A percentile compares a stretch with the other conserved stretches of the same genome.
These are phyloP conservation scores for Siniperca scherzeri DNA, from an alignment of 2,797 vertebrate species.

Conservation along the genomic window DNA sequence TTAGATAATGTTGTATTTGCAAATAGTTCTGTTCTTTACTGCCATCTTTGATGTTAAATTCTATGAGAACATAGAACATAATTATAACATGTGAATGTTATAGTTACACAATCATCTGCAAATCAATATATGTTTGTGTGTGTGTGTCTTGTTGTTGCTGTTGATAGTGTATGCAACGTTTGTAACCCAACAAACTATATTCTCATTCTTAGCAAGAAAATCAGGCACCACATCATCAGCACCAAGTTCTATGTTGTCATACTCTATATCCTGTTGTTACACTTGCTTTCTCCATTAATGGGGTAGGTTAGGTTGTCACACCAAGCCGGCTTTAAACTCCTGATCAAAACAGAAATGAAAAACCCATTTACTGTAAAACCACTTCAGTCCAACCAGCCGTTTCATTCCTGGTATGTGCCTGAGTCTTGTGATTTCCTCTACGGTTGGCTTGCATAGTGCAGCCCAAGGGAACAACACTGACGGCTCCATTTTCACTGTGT, in stretches of 20 bases:
- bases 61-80: no score
- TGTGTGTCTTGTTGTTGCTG: background rate
- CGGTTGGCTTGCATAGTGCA: conserved; percentile 47
- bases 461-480: conserved; percentile 59
- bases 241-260: background rate
- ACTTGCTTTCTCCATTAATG: conserved; percentile 3
- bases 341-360: conserved; percentile 30
- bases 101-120: background rate
- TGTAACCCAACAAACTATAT: background rate
- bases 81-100: background rate
- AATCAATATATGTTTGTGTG: background rate
- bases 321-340: conserved; percentile 1
- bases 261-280: conserved; percentile 16
- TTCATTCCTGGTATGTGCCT: conserved; percentile 4
- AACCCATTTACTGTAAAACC: conserved; percentile 29
- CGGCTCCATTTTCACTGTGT: conserved; percentile 60
- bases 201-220: background rate
- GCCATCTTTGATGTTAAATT: background rate
- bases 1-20: background rate
- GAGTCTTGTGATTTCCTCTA: conserved; percentile 54
- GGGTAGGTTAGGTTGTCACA: background rate
- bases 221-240: background rate
- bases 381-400: conserved; percentile 16
- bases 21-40: background rate
- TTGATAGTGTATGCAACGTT: background rate